phyloP scores from a whole-genome alignment of 2,113 vertebrate genomes.

The Brienomyrus longianalis region DNA sequence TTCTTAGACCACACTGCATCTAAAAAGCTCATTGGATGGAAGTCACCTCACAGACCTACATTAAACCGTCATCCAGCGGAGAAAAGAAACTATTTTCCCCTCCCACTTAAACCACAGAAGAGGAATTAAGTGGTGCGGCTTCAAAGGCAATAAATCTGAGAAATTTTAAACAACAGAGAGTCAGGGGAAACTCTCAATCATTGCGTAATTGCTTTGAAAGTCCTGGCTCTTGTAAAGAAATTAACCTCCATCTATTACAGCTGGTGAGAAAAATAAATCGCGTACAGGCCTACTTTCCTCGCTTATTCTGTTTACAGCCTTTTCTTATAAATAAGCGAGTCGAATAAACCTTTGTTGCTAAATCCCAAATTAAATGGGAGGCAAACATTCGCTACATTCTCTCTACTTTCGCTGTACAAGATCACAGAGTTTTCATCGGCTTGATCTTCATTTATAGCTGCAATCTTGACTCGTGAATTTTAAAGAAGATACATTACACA shows the following conservation, averaged over 20 bases:
- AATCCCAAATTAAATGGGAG: background rate
- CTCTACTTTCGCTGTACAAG: background rate
- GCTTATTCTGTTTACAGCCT: background rate
- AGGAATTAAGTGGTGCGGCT: constrained; percentile 37
- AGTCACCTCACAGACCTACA: constrained; percentile 35
- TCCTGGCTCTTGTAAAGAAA: constrained; percentile 40
- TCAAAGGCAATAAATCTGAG: constrained; percentile 40
- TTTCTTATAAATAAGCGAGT: background rate
- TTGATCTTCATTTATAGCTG: background rate
- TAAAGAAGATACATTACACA: constrained; percentile 7
- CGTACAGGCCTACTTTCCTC: constrained; percentile 6
- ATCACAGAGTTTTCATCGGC: background rate
- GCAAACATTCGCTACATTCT: background rate
- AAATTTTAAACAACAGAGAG: constrained; percentile 42
- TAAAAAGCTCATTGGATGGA: constrained; percentile 35
- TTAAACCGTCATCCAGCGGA: constrained; percentile 38
- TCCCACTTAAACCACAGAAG: constrained; percentile 31
- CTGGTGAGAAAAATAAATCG: constrained; percentile 6
- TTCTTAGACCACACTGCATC: constrained; percentile 9
- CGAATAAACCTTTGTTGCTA: background rate
- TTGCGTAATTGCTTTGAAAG: constrained; percentile 34
- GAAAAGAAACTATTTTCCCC: constrained; percentile 20
- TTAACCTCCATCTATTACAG: constrained; percentile 33
- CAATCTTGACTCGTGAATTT: background rate
- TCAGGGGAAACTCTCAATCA: constrained; percentile 38